phyloP scores from a whole-genome alignment of 2,797 vertebrate genomes.

The Enteromius trimaculatus region DNA sequence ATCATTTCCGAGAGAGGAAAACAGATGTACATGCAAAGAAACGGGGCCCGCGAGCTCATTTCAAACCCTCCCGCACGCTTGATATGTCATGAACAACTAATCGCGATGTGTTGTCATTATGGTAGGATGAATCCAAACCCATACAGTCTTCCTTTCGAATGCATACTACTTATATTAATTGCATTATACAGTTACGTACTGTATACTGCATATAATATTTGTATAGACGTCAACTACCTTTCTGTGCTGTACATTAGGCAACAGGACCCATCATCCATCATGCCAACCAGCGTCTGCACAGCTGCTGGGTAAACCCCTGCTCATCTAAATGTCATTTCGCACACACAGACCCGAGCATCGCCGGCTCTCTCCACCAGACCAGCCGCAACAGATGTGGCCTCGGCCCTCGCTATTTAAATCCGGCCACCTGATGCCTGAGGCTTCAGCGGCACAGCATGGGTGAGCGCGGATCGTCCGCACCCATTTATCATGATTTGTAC shows the following conservation, averaged over 20 bases:
- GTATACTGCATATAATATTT: not conserved
- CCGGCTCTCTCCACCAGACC: slow-evolving; percentile 32
- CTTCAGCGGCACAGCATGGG: slow-evolving; percentile 37
- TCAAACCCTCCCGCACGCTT: too few relatives aligned
- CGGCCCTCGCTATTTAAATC: slow-evolving; percentile 37
- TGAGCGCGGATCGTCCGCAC: slow-evolving; percentile 21
- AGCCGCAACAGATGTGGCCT: slow-evolving; percentile 50
- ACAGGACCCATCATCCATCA: slow-evolving; percentile 55
- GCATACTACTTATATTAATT: not conserved
- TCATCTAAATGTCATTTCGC: slow-evolving; percentile 60
- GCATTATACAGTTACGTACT: not conserved
- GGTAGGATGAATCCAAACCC: not conserved
- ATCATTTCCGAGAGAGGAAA: too few relatives aligned
- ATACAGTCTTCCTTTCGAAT: not conserved
- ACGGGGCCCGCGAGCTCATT: too few relatives aligned
- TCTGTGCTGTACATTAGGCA: slow-evolving; percentile 51
- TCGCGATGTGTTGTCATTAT: not conserved
- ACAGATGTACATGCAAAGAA: too few relatives aligned
- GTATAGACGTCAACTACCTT: slow-evolving; percentile 25
- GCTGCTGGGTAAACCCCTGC: slow-evolving; percentile 57
- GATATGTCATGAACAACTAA: too few relatives aligned
- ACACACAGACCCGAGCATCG: slow-evolving; percentile 39
- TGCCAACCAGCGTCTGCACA: slow-evolving; percentile 38
- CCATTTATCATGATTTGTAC: slow-evolving; percentile 54
- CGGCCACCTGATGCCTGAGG: slow-evolving; percentile 49